Percentiles rank a stretch among this genome's conserved stretches.
Evolutionary conservation across 2,113 vertebrate genomes (phyloP).

Genomic region (Patagioenas fasciata): DNA sequence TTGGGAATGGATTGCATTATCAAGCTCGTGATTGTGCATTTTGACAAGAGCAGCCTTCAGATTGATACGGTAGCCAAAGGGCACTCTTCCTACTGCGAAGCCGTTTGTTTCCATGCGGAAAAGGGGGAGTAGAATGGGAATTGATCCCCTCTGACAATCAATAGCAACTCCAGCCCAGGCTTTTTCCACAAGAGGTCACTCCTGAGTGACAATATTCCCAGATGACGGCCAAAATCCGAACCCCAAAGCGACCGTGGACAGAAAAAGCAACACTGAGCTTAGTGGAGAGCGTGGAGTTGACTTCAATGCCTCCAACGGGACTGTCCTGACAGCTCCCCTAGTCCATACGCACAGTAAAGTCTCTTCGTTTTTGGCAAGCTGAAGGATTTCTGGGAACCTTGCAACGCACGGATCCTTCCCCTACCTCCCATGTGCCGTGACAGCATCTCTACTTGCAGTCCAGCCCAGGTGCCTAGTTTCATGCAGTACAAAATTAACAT

Average conservation of each 20-base stretch:
- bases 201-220: not conserved
- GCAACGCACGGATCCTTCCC: too few species aligned
- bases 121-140: slow-evolving; percentile 36
- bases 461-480: not conserved
- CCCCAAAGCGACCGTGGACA: fast-evolving
- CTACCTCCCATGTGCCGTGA: fast-evolving
- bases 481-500: not conserved
- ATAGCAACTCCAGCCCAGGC: not conserved
- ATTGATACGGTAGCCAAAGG: slow-evolving; percentile 71
- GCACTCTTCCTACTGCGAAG: slow-evolving; percentile 58
- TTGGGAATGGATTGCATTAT: slow-evolving; percentile 69
- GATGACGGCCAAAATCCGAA: not conserved
- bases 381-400: not conserved
- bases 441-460: not conserved
- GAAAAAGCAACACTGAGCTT: not conserved
- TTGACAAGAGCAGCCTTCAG: slow-evolving; percentile 69
- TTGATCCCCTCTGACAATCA: slow-evolving; percentile 25
- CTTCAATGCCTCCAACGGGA: not conserved
- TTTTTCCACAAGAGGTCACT: slow-evolving; percentile 48
- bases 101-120: slow-evolving; percentile 43
- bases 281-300: fast-evolving
- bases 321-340: not conserved
- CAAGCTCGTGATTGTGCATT: slow-evolving; percentile 69
- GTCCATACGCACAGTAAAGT: not conserved
- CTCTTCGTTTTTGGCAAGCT: not conserved